Evolutionary conservation across 1,140 invertebrate genomes (phyloP).

Genomic region (Melipona quadrifasciata): DNA sequence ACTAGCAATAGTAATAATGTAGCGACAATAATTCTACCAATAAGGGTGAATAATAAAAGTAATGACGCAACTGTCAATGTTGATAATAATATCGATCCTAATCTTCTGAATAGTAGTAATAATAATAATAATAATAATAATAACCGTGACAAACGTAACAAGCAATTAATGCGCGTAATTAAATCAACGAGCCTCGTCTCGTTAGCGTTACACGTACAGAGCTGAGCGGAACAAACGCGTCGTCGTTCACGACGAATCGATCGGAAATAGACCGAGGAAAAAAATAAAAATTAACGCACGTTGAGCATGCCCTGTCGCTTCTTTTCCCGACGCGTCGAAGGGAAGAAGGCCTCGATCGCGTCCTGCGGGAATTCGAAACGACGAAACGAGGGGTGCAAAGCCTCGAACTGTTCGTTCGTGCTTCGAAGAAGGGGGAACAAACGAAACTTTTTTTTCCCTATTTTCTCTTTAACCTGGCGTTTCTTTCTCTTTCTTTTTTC

Average conservation of each 20-base stretch:
- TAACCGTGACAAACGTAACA: slow-evolving; percentile 48
- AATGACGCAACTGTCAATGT: slow-evolving; percentile 19
- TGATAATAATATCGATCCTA: slow-evolving; percentile 11
- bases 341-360: background rate
- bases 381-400: background rate
- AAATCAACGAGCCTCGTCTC: slow-evolving; percentile 58
- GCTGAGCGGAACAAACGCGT: slow-evolving; percentile 67
- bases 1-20: background rate
- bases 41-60: slow-evolving; percentile 24
- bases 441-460: slow-evolving; percentile 9
- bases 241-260: slow-evolving; percentile 60
- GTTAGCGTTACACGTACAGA: slow-evolving; percentile 65
- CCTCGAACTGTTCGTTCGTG: background rate
- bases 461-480: slow-evolving; percentile 11
- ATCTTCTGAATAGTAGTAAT: slow-evolving; percentile 20
- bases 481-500: background rate
- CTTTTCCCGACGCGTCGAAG: no score
- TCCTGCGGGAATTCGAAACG: background rate
- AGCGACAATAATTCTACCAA: background rate
- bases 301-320: slow-evolving; percentile 24
- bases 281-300: no score
- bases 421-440: background rate
- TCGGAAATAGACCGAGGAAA: background rate
- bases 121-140: slow-evolving; percentile 30
- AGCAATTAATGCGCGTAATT: slow-evolving; percentile 51